A percentile compares a stretch with the other conserved stretches of the same genome.
These are phyloP conservation scores for Peromyscus leucopus DNA, from an alignment of 2,113 vertebrate species.

Conservation along the genomic window DNA sequence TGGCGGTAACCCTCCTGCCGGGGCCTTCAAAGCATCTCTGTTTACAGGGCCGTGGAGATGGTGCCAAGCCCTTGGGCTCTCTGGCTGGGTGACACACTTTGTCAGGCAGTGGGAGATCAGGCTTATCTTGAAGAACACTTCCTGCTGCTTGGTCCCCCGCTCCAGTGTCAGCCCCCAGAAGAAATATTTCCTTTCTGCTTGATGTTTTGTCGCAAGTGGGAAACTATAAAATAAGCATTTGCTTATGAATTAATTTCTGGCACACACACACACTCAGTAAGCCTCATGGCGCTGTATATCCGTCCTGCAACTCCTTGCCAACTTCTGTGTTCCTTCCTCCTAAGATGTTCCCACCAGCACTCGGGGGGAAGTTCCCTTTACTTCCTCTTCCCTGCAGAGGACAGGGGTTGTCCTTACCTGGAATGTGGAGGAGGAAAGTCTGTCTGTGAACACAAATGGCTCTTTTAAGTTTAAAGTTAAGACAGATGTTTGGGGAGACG, in stretches of 20 bases:
- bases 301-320: conserved; percentile 8
- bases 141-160: not conserved
- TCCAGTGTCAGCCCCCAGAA: conserved; percentile 40
- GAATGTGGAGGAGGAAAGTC: not conserved
- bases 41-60: not conserved
- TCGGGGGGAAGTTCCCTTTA: not conserved
- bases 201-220: conserved; percentile 61
- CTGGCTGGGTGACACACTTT: not conserved
- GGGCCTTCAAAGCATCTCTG: not conserved
- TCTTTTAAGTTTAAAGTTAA: rapidly evolving
- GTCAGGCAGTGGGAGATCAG: not conserved
- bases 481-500: rapidly evolving
- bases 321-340: conserved; percentile 66
- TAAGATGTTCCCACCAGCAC: conserved; percentile 18
- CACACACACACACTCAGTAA: not conserved
- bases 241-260: conserved; percentile 79
- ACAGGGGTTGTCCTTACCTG: not conserved
- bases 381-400: conserved; percentile 43
- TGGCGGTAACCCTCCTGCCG: not conserved
- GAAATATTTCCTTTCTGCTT: conserved; percentile 52
- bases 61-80: not conserved
- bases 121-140: not conserved
- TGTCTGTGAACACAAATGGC: not conserved
- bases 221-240: conserved; percentile 61
- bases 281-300: not conserved